Evolutionary conservation across 2,113 vertebrate species (phyloP).

Genomic region (Otis tarda): DNA sequence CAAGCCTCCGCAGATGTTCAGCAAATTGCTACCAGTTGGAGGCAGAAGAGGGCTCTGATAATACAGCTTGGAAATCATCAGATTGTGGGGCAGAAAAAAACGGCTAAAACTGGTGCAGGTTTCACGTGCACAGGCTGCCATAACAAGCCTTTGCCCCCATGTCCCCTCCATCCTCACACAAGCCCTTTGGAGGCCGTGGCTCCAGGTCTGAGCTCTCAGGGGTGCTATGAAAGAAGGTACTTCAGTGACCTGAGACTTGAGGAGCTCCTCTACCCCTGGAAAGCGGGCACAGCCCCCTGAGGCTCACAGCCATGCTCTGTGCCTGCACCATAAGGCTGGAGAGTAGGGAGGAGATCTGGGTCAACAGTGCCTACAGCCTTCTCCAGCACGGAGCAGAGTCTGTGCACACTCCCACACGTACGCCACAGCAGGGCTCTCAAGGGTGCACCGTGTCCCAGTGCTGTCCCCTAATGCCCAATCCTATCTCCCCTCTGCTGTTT

Average conservation of each 20-base stretch:
- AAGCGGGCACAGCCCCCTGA: neutral
- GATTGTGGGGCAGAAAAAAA: neutral
- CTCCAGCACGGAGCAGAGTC: neutral
- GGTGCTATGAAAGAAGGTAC: neutral
- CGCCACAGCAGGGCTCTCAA: neutral
- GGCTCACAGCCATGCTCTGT: neutral
- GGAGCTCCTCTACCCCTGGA: neutral
- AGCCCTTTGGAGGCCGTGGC: neutral
- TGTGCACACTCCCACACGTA: too few relatives aligned
- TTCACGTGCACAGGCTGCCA: neutral
- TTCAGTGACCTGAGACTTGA: neutral
- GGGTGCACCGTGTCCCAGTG: neutral
- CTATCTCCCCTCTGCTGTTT: neutral
- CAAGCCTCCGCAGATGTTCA: neutral
- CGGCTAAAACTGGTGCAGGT: neutral
- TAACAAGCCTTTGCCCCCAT: too few relatives aligned
- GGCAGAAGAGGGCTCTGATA: neutral
- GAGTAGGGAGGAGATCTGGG: neutral
- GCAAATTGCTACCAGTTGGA: neutral
- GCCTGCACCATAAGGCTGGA: neutral
- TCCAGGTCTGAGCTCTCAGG: neutral
- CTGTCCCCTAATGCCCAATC: neutral
- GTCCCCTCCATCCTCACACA: neutral
- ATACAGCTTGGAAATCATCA: neutral
- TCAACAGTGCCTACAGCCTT: neutral